phyloP scores from a whole-genome alignment of 2,888 invertebrate genomes.

The Megalurothrips usitatus region DNA sequence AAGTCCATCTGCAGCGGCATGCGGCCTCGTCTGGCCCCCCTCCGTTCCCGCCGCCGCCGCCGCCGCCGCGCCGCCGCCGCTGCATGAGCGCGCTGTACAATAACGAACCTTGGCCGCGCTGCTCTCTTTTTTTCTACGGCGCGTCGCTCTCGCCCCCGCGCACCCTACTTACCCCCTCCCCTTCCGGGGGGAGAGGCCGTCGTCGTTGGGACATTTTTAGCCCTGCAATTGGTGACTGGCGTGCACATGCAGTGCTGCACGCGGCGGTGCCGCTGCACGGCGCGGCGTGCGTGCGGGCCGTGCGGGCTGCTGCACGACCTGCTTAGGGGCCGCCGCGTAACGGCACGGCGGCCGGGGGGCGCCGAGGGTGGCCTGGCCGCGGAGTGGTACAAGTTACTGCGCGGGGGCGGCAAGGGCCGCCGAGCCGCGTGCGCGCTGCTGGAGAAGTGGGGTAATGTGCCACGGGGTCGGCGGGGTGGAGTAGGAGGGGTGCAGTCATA shows the following conservation, averaged over 20 bases:
- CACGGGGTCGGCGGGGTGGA: no score
- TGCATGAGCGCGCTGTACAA: not conserved
- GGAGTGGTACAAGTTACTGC: no score
- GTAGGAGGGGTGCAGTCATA: no score
- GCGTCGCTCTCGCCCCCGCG: not conserved
- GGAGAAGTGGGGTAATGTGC: no score
- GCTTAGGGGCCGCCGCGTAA: no score
- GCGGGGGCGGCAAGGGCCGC: no score
- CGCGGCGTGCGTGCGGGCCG: no score
- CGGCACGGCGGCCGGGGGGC: no score
- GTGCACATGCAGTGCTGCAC: not conserved
- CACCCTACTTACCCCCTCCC: not conserved
- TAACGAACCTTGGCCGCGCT: not conserved
- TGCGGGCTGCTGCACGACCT: no score
- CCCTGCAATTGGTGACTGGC: not conserved
- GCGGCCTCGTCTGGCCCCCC: not conserved
- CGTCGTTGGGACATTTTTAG: slow-evolving; percentile 11
- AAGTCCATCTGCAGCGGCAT: not conserved
- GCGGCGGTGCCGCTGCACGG: not conserved
- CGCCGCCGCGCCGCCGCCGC: not conserved
- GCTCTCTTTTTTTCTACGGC: not conserved
- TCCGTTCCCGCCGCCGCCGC: not conserved
- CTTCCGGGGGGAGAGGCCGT: not conserved
- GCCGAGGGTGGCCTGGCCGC: no score
- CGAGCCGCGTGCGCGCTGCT: no score